Percentiles rank a stretch among this genome's conserved stretches.
Conservation (phyloP, 2,888 invertebrate species). For the Epinotia demarniana region DNA sequence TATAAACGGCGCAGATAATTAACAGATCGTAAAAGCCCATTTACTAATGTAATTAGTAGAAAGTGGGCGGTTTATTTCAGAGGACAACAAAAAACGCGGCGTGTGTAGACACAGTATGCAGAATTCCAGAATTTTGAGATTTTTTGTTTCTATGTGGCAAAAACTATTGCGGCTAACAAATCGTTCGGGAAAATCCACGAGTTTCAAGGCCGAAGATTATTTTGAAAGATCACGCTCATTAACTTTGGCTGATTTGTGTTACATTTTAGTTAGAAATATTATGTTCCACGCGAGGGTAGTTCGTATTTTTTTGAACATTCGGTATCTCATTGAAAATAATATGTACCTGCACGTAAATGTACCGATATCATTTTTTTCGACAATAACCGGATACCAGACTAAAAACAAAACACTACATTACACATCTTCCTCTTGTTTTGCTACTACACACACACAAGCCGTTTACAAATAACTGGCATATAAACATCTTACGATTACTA, state of each 20-base stretch:
- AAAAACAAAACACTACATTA: no score
- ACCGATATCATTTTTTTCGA: no score
- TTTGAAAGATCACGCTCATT: background rate
- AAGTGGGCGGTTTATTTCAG: constrained; percentile 1
- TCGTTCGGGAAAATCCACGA: background rate
- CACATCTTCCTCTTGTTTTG: no score
- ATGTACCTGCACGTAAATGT: no score
- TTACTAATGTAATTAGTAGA: constrained; percentile 22
- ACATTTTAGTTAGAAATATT: no score
- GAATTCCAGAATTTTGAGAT: constrained; percentile 6
- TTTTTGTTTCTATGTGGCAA: constrained; percentile 28
- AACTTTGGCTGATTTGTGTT: background rate
- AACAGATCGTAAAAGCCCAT: constrained; percentile 21
- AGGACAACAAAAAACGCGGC: constrained; percentile 23
- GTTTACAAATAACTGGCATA: background rate
- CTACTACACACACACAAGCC: no score
- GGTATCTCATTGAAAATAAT: no score
- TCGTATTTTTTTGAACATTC: no score
- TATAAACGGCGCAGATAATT: constrained; percentile 20
- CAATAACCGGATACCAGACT: no score
- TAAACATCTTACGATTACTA: no score
- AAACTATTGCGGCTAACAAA: constrained; percentile 23
- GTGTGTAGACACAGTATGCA: constrained; percentile 7
- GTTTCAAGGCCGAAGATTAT: background rate
- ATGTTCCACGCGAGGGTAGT: no score